phyloP scores from a whole-genome alignment of 2,113 vertebrate species.

The Garra rufa region DNA sequence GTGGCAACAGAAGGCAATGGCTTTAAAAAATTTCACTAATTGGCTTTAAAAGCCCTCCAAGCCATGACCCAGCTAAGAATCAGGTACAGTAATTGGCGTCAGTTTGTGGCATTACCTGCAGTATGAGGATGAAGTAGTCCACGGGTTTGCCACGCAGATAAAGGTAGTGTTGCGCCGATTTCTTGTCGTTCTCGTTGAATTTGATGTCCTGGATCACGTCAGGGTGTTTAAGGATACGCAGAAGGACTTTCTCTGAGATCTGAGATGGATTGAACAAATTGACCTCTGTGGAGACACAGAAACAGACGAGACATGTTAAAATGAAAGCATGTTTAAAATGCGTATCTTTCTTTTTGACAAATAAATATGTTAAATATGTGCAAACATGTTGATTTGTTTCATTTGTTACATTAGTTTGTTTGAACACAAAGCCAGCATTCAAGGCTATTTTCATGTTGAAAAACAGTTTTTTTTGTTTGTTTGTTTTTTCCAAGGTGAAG shows the following conservation, averaged over 20 bases:
- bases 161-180: slow-evolving; percentile 79
- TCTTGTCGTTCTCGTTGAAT: slow-evolving; percentile 86
- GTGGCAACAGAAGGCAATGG: background rate
- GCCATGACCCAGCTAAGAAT: background rate
- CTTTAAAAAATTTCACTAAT: too few species aligned
- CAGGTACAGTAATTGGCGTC: background rate
- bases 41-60: slow-evolving; percentile 32
- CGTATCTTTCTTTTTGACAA: background rate
- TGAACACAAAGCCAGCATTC: background rate
- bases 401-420: background rate
- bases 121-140: slow-evolving; percentile 89
- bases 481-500: too few species aligned
- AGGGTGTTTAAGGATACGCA: slow-evolving; percentile 89
- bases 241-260: slow-evolving; percentile 92
- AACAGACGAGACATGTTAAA: slow-evolving; percentile 9
- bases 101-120: slow-evolving; percentile 81
- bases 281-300: slow-evolving; percentile 78
- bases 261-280: slow-evolving; percentile 81
- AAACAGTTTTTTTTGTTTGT: too few species aligned
- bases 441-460: background rate
- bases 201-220: slow-evolving; percentile 94
- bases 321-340: background rate
- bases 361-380: background rate
- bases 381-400: background rate
- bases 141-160: slow-evolving; percentile 88